phyloP scores from a whole-genome alignment of 2,888 invertebrate genomes.

The Blera fallax region DNA sequence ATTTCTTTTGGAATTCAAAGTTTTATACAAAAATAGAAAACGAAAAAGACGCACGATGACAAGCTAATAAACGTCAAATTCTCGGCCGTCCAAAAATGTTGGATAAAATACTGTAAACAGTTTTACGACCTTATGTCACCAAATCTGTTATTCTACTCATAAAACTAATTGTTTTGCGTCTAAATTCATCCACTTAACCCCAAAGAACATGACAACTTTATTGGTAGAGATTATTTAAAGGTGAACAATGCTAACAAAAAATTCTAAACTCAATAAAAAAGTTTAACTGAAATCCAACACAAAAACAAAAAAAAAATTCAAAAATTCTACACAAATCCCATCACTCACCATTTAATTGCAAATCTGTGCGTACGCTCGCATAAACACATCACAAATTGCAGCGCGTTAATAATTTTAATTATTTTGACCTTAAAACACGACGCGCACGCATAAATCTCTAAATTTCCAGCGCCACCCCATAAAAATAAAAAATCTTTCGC shows the following conservation, averaged over 20 bases:
- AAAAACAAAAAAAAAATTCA: constrained; percentile 46
- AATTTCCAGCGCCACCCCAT: not conserved
- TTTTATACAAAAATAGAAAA: too few relatives aligned
- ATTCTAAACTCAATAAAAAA: too few relatives aligned
- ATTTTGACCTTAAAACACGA: constrained; percentile 21
- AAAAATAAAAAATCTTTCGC: constrained; percentile 62
- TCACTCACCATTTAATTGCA: constrained; percentile 47
- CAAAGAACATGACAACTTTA: not conserved
- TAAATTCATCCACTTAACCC: not conserved
- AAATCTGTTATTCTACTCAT: not conserved
- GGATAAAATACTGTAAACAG: not conserved
- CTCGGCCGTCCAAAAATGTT: not conserved
- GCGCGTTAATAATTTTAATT: not conserved
- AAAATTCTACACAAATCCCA: constrained; percentile 75
- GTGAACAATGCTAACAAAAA: not conserved
- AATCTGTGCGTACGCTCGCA: not conserved
- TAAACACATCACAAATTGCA: constrained; percentile 19
- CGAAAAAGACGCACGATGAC: not conserved
- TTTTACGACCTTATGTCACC: not conserved
- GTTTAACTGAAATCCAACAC: too few relatives aligned
- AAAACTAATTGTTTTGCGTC: not conserved
- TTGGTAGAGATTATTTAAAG: not conserved
- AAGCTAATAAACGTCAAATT: not conserved
- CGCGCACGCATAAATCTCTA: constrained; percentile 27
- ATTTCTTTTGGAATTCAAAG: too few relatives aligned